Evolutionary conservation across 2,888 invertebrate genomes (phyloP).

Genomic region (Pristionchus exspectatus): DNA sequence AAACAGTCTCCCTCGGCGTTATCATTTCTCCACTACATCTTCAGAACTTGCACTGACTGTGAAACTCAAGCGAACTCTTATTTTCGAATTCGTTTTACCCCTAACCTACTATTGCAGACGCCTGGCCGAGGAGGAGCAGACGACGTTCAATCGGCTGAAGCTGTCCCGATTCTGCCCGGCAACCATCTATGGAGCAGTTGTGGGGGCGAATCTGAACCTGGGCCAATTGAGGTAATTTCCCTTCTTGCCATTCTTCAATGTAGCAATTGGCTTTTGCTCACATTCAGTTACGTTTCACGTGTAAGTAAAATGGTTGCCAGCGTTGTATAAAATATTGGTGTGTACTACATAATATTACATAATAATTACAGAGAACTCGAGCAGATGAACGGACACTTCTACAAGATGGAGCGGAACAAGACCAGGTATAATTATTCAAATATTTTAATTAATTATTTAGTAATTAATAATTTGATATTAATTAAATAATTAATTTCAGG

Average conservation of each 20-base stretch:
- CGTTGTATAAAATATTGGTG: neutral
- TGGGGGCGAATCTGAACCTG: constrained; percentile 70
- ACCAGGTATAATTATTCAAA: constrained; percentile 12
- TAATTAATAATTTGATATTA: neutral
- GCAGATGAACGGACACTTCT: constrained; percentile 68
- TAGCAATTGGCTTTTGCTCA: too few relatives aligned
- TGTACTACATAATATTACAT: neutral
- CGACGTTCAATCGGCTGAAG: constrained; percentile 71
- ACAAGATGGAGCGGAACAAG: constrained; percentile 66
- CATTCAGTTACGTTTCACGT: too few relatives aligned
- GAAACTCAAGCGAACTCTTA: neutral
- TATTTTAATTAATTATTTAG: neutral
- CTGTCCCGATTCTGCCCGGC: constrained; percentile 72
- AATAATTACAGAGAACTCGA: constrained; percentile 60
- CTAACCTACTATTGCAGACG: constrained; percentile 58
- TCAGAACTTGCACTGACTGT: too few relatives aligned
- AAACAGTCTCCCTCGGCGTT: too few relatives aligned
- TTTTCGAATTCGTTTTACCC: neutral
- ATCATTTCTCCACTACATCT: too few relatives aligned
- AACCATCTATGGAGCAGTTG: constrained; percentile 74
- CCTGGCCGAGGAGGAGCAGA: constrained; percentile 70
- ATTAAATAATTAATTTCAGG: constrained; percentile 36
- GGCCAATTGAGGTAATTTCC: too few relatives aligned
- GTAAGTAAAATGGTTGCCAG: too few relatives aligned
- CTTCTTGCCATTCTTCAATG: too few relatives aligned